Percentiles rank a stretch among this genome's conserved stretches.
phyloP scores from a whole-genome alignment of 2,797 vertebrate species.

The Poecilia wingei region DNA sequence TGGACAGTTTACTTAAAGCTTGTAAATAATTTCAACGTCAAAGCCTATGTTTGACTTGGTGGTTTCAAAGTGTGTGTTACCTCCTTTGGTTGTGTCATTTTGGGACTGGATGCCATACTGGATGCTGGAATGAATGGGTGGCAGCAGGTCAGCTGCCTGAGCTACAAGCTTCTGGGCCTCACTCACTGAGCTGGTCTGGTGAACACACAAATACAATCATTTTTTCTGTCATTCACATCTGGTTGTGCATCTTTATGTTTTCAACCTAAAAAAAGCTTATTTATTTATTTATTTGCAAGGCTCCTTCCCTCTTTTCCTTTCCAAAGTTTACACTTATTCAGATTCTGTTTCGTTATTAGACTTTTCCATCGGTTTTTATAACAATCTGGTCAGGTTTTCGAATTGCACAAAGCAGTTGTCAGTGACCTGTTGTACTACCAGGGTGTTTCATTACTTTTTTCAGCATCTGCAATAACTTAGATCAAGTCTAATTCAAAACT shows the following conservation, averaged over 20 bases:
- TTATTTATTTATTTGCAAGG: not conserved
- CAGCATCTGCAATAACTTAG: not conserved
- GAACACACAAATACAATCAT: constrained; percentile 21
- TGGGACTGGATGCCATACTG: constrained; percentile 96
- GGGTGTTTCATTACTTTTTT: not conserved
- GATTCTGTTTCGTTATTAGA: not conserved
- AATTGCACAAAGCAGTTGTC: not conserved
- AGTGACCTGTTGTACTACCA: not conserved
- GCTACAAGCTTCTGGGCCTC: constrained; percentile 97
- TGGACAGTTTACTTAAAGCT: not conserved
- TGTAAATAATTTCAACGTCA: not conserved
- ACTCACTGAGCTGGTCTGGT: constrained; percentile 91
- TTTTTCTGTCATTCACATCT: not conserved
- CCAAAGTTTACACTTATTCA: not conserved
- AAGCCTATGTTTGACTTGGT: not conserved
- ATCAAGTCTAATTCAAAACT: too few relatives aligned
- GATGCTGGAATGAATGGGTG: constrained; percentile 92
- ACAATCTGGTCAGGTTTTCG: not conserved
- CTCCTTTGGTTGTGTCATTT: constrained; percentile 99
- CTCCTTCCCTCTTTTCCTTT: not conserved
- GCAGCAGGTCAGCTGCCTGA: constrained; percentile 93
- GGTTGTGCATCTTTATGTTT: not conserved
- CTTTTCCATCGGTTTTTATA: not conserved
- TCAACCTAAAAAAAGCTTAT: not conserved
- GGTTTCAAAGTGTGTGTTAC: constrained; percentile 65